These are phyloP conservation scores for Euplexia lucipara DNA, from an alignment of 2,888 invertebrate species.

Conservation along the genomic window DNA sequence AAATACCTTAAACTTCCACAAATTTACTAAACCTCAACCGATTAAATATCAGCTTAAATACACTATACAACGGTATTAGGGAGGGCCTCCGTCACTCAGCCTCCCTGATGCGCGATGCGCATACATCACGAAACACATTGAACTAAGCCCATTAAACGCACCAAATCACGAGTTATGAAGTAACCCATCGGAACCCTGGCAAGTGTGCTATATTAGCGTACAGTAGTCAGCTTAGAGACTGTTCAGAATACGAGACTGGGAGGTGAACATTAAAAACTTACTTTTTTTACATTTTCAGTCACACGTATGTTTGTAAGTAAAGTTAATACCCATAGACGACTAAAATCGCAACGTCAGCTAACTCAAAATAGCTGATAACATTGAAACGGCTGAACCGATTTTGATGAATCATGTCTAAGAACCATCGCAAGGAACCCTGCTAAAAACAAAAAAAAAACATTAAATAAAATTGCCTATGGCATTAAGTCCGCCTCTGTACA, in stretches of 20 bases:
- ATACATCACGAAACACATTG: conserved; percentile 68
- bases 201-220: conserved; percentile 78
- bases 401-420: too few relatives aligned
- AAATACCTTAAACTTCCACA: conserved; percentile 1
- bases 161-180: conserved; percentile 86
- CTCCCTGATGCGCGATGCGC: conserved; percentile 37
- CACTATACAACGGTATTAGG: conserved; percentile 26
- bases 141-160: conserved; percentile 80
- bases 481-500: too few relatives aligned
- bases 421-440: too few relatives aligned
- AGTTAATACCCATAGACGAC: too few relatives aligned
- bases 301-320: too few relatives aligned
- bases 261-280: neutral
- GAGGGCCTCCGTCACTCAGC: conserved; percentile 43
- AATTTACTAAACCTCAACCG: conserved; percentile 3
- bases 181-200: conserved; percentile 78
- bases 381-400: too few relatives aligned
- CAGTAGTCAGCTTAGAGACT: conserved; percentile 58
- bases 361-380: too few relatives aligned
- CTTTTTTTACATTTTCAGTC: too few relatives aligned
- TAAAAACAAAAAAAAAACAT: too few relatives aligned
- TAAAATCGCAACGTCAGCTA: too few relatives aligned
- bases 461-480: too few relatives aligned
- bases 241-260: conserved; percentile 66
- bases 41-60: conserved; percentile 23